Percentiles rank a stretch among this genome's conserved stretches.
Conservation (phyloP, 2,797 vertebrate species). For the Urocyon cinereoargenteus region DNA sequence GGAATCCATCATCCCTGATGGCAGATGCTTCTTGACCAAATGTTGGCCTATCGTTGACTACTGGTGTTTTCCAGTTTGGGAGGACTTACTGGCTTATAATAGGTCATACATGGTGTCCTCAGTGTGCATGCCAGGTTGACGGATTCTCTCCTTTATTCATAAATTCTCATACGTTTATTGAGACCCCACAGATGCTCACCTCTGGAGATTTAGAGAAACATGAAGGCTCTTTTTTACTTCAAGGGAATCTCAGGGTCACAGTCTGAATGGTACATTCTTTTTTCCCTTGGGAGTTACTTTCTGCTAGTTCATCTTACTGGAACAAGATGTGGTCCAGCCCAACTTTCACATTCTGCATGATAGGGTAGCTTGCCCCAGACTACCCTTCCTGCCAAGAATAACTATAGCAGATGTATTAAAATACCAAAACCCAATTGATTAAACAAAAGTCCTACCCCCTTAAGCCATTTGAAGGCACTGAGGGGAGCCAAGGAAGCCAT, state of each 20-base stretch:
- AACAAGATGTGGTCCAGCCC: neutral
- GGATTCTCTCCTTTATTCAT: neutral
- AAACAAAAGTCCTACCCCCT: neutral
- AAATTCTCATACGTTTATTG: neutral
- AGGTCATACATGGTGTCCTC: no score
- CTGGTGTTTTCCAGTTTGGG: neutral
- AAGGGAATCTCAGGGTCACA: neutral
- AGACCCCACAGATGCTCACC: neutral
- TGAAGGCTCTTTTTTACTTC: neutral
- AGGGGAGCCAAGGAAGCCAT: neutral
- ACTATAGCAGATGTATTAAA: neutral
- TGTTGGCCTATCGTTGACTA: neutral
- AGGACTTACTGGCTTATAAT: neutral
- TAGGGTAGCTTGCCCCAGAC: neutral
- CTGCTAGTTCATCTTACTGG: neutral
- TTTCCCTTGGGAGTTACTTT: neutral
- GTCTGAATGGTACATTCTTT: neutral
- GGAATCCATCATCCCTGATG: neutral
- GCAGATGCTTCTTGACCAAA: neutral
- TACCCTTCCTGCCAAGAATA: neutral
- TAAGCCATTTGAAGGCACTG: neutral
- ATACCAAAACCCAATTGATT: neutral
- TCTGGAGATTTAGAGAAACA: neutral
- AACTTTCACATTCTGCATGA: neutral
- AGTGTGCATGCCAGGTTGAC: neutral